Conservation (phyloP, 2,888 invertebrate genomes). For the Lomographa bimaculata region DNA sequence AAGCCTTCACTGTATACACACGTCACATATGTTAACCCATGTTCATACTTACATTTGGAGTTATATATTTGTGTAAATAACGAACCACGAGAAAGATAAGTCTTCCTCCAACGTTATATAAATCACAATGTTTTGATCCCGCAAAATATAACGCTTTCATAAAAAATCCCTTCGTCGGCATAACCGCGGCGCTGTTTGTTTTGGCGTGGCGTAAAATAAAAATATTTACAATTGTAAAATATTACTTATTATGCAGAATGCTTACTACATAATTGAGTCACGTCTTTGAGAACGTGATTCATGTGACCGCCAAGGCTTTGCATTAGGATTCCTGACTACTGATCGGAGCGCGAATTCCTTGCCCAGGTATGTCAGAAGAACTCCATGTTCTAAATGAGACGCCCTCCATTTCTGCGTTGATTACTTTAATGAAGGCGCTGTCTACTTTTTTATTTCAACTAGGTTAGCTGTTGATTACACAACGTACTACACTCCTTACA, state of each 20-base stretch:
- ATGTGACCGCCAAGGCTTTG: slow-evolving; percentile 8
- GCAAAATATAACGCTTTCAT: slow-evolving; percentile 16
- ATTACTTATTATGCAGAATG: slow-evolving; percentile 10
- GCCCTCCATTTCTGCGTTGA: slow-evolving; percentile 2
- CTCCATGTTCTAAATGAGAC: slow-evolving; percentile 7
- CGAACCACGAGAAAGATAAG: slow-evolving; percentile 3
- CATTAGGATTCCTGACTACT: slow-evolving; percentile 12
- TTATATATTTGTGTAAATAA: no score
- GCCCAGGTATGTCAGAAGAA: slow-evolving; percentile 2
- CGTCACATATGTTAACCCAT: no score
- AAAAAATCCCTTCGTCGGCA: no score
- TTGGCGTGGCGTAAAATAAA: slow-evolving; percentile 16
- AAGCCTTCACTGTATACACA: neutral
- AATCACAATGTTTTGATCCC: slow-evolving; percentile 16
- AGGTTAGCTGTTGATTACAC: no score
- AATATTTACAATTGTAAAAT: slow-evolving; percentile 12
- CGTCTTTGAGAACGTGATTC: slow-evolving; percentile 3
- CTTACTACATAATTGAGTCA: neutral
- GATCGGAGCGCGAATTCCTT: slow-evolving; percentile 2
- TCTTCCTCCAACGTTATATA: slow-evolving; percentile 4
- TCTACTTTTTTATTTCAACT: no score
- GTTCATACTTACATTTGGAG: no score
- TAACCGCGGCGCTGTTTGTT: slow-evolving; percentile 13
- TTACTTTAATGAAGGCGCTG: slow-evolving; percentile 4
- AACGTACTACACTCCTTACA: no score